Conservation (phyloP, 2,888 invertebrate genomes). For the Sphecodes monilicornis region DNA sequence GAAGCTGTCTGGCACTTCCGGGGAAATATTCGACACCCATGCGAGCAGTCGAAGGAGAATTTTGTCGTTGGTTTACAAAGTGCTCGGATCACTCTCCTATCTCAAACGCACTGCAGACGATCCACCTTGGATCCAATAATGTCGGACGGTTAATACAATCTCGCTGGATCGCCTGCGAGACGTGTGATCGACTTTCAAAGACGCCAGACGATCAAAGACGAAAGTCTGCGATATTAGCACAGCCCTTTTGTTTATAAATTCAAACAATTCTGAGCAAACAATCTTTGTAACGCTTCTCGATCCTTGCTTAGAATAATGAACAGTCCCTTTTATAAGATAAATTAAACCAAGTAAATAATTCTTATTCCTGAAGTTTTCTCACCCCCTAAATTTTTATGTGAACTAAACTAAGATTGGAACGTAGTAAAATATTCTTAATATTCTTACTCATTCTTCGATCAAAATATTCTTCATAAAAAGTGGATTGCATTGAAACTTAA, state of each 20-base stretch:
- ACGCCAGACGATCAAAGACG: constrained; percentile 22
- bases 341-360: neutral
- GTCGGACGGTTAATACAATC: constrained; percentile 76
- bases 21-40: neutral
- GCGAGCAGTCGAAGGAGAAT: neutral
- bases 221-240: neutral
- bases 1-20: neutral
- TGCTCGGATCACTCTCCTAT: neutral
- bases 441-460: no score
- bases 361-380: neutral
- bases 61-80: constrained; percentile 15
- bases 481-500: neutral
- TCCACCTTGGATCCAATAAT: constrained; percentile 51
- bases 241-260: neutral
- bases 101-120: constrained; percentile 14
- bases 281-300: neutral
- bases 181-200: constrained; percentile 75
- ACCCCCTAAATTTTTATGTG: neutral
- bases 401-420: neutral
- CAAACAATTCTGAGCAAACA: neutral
- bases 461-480: neutral
- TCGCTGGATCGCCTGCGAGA: constrained; percentile 54
- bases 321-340: no score
- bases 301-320: no score
- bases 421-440: no score